Evolutionary conservation across 2,113 vertebrate genomes (phyloP).

Genomic region (Spea multiplicata): DNA sequence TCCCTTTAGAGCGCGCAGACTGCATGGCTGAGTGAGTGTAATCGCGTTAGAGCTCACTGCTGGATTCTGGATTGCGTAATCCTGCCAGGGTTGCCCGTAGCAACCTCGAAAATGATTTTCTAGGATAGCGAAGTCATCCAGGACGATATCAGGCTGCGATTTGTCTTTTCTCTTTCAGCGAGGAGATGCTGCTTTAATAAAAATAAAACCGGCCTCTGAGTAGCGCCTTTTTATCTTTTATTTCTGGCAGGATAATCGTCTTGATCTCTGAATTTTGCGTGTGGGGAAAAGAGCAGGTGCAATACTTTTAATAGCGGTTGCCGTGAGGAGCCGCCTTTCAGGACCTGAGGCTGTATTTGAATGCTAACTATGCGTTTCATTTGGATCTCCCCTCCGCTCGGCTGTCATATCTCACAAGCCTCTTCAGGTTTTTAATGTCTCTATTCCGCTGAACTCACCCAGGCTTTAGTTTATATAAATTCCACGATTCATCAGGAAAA

Average conservation of each 20-base stretch:
- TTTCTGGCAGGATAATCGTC: conserved; percentile 70
- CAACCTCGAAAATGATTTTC: conserved; percentile 34
- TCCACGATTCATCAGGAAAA: no score
- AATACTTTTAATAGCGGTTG: no score
- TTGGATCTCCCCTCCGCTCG: no score
- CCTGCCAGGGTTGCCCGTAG: conserved; percentile 32
- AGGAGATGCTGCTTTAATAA: not conserved
- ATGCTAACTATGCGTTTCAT: no score
- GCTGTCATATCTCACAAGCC: no score
- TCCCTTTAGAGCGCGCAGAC: not conserved
- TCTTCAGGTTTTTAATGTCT: no score
- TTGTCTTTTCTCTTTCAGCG: not conserved
- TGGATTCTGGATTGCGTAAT: conserved; percentile 5
- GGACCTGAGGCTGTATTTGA: no score
- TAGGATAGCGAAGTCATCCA: not conserved
- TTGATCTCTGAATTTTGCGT: no score
- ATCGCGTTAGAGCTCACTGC: conserved; percentile 4
- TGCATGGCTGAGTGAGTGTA: conserved; percentile 18
- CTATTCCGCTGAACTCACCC: no score
- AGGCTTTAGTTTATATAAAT: no score
- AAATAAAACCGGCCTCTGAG: not conserved
- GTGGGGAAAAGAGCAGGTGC: no score
- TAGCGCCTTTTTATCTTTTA: not conserved
- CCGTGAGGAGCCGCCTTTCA: no score
- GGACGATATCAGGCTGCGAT: not conserved